Evolutionary conservation across 1,140 invertebrate genomes (phyloP).

Genomic region (Neuroterus valhalla): DNA sequence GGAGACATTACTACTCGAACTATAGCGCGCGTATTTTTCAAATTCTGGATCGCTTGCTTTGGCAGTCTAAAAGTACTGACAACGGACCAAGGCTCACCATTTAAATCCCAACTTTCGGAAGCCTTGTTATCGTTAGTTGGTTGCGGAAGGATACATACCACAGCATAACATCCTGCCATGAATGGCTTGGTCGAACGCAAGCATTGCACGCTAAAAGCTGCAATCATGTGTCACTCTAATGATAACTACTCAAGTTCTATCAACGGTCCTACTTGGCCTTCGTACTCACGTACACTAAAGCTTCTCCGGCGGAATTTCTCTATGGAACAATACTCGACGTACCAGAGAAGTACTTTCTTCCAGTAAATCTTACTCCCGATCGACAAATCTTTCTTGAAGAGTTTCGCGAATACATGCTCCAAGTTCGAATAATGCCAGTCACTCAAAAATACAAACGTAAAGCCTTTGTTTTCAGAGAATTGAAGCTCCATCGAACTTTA

Average conservation of each 20-base stretch:
- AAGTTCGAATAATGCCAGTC: background rate
- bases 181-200: constrained; percentile 62
- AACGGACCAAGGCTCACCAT: constrained; percentile 36
- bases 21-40: constrained; percentile 55
- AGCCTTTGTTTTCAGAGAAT: constrained; percentile 50
- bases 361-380: background rate
- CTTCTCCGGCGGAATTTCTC: constrained; percentile 54
- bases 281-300: constrained; percentile 44
- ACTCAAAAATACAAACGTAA: background rate
- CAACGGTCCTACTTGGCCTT: constrained; percentile 49
- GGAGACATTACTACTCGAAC: constrained; percentile 59
- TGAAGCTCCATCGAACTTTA: constrained; percentile 23
- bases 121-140: constrained; percentile 35
- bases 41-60: constrained; percentile 53
- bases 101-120: background rate
- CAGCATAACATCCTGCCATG: constrained; percentile 55
- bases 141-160: constrained; percentile 33
- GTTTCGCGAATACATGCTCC: constrained; percentile 4
- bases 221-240: constrained; percentile 38
- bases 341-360: constrained; percentile 46
- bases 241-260: constrained; percentile 39
- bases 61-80: constrained; percentile 38
- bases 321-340: constrained; percentile 48
- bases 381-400: constrained; percentile 17
- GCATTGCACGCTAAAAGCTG: constrained; percentile 59